Base-by-base conservation (phyloP, 2,888 invertebrate genomes). In the Megastigmus dorsalis region DNA sequence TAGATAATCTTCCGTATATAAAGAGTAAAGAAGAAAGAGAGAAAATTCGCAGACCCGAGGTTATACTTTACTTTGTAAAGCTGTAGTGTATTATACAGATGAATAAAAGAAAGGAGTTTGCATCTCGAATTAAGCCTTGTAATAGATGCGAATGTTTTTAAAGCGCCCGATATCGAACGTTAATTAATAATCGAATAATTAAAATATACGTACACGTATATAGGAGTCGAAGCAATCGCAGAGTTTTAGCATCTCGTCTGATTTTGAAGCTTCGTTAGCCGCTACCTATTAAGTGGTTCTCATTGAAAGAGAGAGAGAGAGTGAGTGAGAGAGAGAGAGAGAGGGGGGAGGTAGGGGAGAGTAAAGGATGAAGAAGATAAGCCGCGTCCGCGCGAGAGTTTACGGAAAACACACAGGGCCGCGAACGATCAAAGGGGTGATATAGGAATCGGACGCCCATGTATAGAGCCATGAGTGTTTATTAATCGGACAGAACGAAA, bases 141-240 rank as follows among this genome's bases (percentile, higher is more conserved):
- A 26, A 50, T 23, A 41, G 38, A 26, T 28, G 54, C 13, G 52
- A 41, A 60, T 60, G 41, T 68, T 57, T 67, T 57, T 5, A 50
- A 57, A 48, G 28, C 52, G 54, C 52, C 48, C 41, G 48, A 65
- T n/a, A n/a, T 52, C 23, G 52, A 60, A 52, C 13, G 38, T 33
- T 62, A 67, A 59, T 67, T 60, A 20, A 54, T 73, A 41, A 71
- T 71, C 30, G 38, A 65, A 26, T 55, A 28, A 20, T n/a, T n/a
- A n/a, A n/a, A n/a, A n/a, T n/a, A n/a, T 52, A 68, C 15, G 15
- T 15, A 38, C n/a, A 52, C 3, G 7, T n/a, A n/a, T n/a, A n/a
- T 60, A 59, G 23, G 52, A n/a, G n/a, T n/a, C 38, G 26, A 65
- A 1, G 15, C 15, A 26, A 65, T 18, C 26, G 10, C 52, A 45